Base-by-base conservation (phyloP, 1,140 invertebrate species). In the Acromyrmex echinatior region DNA sequence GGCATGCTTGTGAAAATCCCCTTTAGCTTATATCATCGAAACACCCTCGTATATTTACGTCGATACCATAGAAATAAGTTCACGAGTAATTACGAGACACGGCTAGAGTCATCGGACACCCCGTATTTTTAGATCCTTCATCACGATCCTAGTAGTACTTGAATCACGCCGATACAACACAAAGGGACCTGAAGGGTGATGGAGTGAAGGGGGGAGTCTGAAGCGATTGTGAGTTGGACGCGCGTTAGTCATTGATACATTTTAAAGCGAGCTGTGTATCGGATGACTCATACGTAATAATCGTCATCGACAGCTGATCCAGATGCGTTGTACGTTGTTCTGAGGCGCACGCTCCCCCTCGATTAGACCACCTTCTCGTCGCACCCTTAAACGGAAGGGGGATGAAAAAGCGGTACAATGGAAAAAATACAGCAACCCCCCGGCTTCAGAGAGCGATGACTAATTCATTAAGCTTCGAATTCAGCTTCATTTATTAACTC, bases 281-380 rank as follows among this genome's bases (percentile, higher is more conserved):
- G 65, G 92, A 86, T 93, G 92, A 93, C 91, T 93, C 92, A 93
- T 85, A 87, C 76, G 87, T 90, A 91, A 91, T 92, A 92, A 93
- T 93, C 92, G 92, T 93, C 90, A 93, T 93, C 92, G 92, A 93
- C 92, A 92, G 90, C 92, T 92, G 92, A 92, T 92, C 91, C 92
- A 92, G 92, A 92, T 92, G 90, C 91, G 86, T 76, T 56, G 74
- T 87, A 65, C 88, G 81, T 84, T 84, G 81, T 84, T 84, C 80
- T 74, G 80, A 84, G 56, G 80, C 80, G 70, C 78, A 51, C 76
- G 87, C 25, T 89, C 89, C 74, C 86, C 89, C 73, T 86, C 84
- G 78, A 84, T 90, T 82, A 84, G 81, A 53, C 78, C 39, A 65
- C 45, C 82, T 65, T 16, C 63, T 86, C 60, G 14, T 86, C 21